Evolutionary conservation across 2,797 vertebrate genomes (phyloP), one percentile per base, ranked within the genome.

Genomic region (Tympanoctomys barrerae): DNA sequence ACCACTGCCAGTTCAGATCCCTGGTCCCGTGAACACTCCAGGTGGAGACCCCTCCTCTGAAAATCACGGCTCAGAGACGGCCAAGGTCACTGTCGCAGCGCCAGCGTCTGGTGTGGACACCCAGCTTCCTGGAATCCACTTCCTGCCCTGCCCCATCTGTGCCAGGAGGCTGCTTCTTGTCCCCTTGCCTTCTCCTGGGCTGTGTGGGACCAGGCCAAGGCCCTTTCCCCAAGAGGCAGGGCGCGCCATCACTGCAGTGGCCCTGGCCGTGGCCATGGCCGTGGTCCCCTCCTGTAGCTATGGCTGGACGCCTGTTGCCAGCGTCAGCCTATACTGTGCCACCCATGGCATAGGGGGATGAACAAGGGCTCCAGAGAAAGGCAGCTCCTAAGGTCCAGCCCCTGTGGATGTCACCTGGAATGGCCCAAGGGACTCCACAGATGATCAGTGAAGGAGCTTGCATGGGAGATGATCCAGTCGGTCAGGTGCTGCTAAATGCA

Each of bases 31-130:
- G 85, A 62, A 57, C 82, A 46, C 9, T 7, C 31, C 11, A 14
- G 16, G 31, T 14, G 6, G 64, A 33, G 64, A 10, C 19, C 21
- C 1, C 18, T 62, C 64, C 26, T 52, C 59, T 26, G 62, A 71
- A 52, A 57, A 79, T 46, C 5, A 4, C 9, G 3, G 4, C 14
- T 77, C 36, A 11, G 78, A 42, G 22, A 2, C 13, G 33, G 16
- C 49, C 0, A 0, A 0, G 7, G 3, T 10, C 13, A 14, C 4
- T 9, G n/a, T 42, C 75, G 14, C 59, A 5, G 2, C 9, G 28
- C 12, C 26, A 1, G 22, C 4, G 57, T 10, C 21, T 46, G 22
- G 9, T 9, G 1, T 26, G n/a, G 24, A 36, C 12, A 0, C 5
- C 54, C 14, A 52, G 42, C 87, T 73, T 19, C 16, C 42, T 39